These are phyloP conservation scores for Panthera leo DNA, from an alignment of 2,113 vertebrate species.

Conservation along the genomic window DNA sequence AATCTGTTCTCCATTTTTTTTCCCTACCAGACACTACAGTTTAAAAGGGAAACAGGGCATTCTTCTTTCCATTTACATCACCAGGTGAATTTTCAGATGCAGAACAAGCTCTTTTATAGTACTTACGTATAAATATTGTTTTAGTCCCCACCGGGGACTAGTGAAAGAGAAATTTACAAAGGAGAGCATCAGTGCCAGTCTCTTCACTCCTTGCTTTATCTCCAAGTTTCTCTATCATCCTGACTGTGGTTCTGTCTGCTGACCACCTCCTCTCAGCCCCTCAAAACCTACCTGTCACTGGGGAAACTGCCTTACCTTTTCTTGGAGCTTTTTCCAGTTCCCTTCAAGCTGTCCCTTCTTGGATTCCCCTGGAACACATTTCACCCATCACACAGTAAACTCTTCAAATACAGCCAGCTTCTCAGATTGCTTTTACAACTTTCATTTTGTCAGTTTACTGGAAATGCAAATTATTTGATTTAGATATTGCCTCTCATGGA, in stretches of 20 bases:
- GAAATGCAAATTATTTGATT: background rate
- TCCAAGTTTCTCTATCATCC: background rate
- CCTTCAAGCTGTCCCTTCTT: background rate
- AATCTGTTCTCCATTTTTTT: background rate
- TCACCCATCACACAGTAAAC: background rate
- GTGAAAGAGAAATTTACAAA: background rate
- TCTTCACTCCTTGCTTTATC: background rate
- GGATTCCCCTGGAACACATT: background rate
- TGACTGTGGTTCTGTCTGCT: background rate
- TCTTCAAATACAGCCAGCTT: background rate
- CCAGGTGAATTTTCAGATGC: background rate
- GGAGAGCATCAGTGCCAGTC: background rate
- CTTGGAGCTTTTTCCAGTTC: background rate
- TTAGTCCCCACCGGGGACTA: background rate
- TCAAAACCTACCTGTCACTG: background rate
- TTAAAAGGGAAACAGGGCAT: background rate
- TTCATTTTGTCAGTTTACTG: background rate
- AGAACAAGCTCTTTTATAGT: background rate
- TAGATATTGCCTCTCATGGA: background rate
- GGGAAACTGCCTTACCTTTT: background rate
- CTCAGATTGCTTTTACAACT: background rate
- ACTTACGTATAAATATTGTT: background rate
- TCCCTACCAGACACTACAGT: background rate
- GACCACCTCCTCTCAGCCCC: background rate
- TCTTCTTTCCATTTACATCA: background rate